phyloP scores from a whole-genome alignment of 2,797 vertebrate genomes.

The Anas bahamensis region DNA sequence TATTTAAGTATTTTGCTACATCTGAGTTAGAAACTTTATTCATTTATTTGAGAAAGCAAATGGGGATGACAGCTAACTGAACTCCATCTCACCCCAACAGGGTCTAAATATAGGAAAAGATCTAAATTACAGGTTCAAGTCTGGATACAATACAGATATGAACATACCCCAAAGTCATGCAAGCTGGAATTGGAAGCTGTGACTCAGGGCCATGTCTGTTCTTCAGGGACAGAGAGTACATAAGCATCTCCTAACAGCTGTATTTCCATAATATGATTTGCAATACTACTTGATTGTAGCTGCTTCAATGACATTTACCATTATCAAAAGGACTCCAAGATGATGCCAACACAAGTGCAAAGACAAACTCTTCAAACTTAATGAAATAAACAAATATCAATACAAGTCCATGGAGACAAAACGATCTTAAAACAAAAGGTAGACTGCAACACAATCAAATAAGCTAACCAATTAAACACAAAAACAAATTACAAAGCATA shows the following conservation, averaged over 20 bases:
- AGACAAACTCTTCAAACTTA: background rate
- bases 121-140: background rate
- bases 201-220: background rate
- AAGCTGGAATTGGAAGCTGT: background rate
- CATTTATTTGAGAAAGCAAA: background rate
- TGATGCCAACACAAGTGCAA: conserved; percentile 1
- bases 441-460: conserved; percentile 27
- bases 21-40: background rate
- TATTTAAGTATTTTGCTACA: background rate
- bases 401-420: background rate
- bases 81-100: background rate
- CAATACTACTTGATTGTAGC: background rate
- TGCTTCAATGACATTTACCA: conserved; percentile 9
- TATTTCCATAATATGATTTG: background rate
- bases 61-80: background rate
- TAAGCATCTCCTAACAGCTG: background rate
- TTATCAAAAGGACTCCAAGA: background rate
- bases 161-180: background rate
- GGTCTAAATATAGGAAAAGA: background rate
- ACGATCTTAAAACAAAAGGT: background rate
- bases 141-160: background rate
- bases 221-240: background rate
- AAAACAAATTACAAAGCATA: conserved; percentile 19
- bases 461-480: conserved; percentile 25
- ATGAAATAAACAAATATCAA: conserved; percentile 27